phyloP scores from a whole-genome alignment of 2,888 invertebrate species.

The Archaeoteleia sp. region DNA sequence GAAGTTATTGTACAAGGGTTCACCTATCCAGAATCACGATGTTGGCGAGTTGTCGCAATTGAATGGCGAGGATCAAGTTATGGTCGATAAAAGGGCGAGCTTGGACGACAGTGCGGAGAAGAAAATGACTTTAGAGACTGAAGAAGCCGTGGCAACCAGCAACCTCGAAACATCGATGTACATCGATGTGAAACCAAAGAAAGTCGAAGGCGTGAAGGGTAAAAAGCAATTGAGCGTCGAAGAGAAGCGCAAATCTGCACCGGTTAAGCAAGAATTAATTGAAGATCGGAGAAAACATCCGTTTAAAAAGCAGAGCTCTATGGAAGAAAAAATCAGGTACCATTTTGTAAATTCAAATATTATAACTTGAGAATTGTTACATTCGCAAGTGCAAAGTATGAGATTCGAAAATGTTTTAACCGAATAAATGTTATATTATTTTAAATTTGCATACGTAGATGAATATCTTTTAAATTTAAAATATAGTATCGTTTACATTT shows the following conservation, averaged over 20 bases:
- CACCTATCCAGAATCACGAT: slow-evolving; percentile 50
- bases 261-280: slow-evolving; percentile 60
- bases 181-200: slow-evolving; percentile 62
- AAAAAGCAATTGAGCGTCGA: slow-evolving; percentile 60
- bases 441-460: too few relatives aligned
- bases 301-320: slow-evolving; percentile 64
- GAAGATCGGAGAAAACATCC: slow-evolving; percentile 66
- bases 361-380: too few relatives aligned
- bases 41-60: slow-evolving; percentile 34
- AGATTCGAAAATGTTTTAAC: too few relatives aligned
- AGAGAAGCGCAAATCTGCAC: slow-evolving; percentile 71
- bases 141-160: slow-evolving; percentile 44
- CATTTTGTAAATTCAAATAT: slow-evolving; percentile 8
- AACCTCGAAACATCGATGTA: slow-evolving; percentile 54
- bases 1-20: slow-evolving; percentile 42
- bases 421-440: too few relatives aligned
- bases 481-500: neutral
- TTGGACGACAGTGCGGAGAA: slow-evolving; percentile 45
- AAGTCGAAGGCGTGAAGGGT: slow-evolving; percentile 56
- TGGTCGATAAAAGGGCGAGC: slow-evolving; percentile 39
- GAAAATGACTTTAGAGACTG: slow-evolving; percentile 28
- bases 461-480: neutral
- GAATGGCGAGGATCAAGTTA: slow-evolving; percentile 57
- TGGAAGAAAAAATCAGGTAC: slow-evolving; percentile 67
- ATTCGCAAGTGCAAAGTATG: too few relatives aligned